Evolutionary conservation across 2,113 vertebrate genomes (phyloP).

Genomic region (Sebastes fasciatus): DNA sequence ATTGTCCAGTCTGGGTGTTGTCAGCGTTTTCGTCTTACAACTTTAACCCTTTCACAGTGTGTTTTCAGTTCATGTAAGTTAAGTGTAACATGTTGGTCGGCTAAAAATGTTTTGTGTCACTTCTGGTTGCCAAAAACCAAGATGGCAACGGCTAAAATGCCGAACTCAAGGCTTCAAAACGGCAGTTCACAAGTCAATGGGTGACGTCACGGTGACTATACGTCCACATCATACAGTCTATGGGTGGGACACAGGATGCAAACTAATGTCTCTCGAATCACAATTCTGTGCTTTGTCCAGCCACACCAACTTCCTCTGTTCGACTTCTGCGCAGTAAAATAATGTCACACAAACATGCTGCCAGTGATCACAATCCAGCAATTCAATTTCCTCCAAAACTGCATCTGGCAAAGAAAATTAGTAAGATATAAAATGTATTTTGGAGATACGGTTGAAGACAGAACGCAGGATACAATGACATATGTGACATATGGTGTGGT

Average conservation of each 20-base stretch:
- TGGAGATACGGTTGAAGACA: neutral
- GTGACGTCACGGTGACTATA: too few species aligned
- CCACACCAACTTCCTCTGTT: neutral
- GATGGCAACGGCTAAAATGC: too few species aligned
- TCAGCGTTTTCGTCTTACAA: too few species aligned
- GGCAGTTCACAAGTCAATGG: too few species aligned
- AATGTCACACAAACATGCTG: neutral
- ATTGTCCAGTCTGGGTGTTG: too few species aligned
- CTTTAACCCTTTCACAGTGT: too few species aligned
- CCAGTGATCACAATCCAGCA: neutral
- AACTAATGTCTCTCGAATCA: neutral
- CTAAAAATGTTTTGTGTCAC: too few species aligned
- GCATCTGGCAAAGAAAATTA: slow-evolving; percentile 3
- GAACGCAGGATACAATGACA: neutral
- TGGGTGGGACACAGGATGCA: neutral
- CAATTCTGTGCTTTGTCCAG: neutral
- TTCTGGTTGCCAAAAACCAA: too few species aligned
- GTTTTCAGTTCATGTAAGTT: too few species aligned
- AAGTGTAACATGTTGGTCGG: too few species aligned
- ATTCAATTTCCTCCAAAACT: neutral
- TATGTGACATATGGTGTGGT: neutral
- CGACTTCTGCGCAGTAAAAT: neutral
- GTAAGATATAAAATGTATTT: neutral
- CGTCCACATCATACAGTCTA: too few species aligned
- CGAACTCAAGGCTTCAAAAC: too few species aligned